A percentile compares a stretch with the other conserved stretches of the same genome.
Conservation (phyloP, 1,140 invertebrate species). For the Callitettix versicolor region DNA sequence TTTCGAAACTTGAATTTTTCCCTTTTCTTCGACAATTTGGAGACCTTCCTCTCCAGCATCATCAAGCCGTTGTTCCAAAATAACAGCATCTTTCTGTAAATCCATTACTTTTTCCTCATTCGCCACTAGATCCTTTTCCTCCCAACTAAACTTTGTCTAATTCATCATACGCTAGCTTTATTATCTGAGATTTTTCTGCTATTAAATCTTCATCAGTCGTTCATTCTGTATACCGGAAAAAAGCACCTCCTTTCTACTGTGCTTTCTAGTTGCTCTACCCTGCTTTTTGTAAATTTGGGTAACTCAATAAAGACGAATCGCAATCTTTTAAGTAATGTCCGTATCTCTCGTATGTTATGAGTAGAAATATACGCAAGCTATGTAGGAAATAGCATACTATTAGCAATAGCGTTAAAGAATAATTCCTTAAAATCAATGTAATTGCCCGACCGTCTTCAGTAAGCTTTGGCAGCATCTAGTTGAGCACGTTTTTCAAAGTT, state of each 20-base stretch:
- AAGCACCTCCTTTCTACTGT: too few species aligned
- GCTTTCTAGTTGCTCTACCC: too few species aligned
- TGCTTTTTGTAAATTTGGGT: too few species aligned
- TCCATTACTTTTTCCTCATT: constrained; percentile 16
- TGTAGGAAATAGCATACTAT: constrained; percentile 11
- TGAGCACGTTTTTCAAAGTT: constrained; percentile 18
- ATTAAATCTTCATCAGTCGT: constrained; percentile 17
- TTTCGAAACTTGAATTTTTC: too few species aligned
- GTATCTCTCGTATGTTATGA: too few species aligned
- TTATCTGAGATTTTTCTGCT: constrained; percentile 17
- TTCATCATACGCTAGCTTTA: constrained; percentile 19
- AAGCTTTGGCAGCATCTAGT: constrained; percentile 14
- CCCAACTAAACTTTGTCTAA: constrained; percentile 18
- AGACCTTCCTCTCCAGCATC: constrained; percentile 16
- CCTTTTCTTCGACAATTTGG: too few species aligned
- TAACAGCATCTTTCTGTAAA: constrained; percentile 16
- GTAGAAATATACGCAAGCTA: too few species aligned
- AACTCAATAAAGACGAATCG: too few species aligned
- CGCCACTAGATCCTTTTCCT: constrained; percentile 16
- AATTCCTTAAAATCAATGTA: constrained; percentile 17
- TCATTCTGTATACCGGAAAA: constrained; percentile 12
- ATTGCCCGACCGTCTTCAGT: constrained; percentile 14
- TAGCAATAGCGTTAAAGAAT: constrained; percentile 19
- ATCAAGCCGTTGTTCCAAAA: constrained; percentile 13
- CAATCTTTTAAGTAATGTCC: too few species aligned